Evolutionary conservation across 2,113 vertebrate species (phyloP), one percentile per base, ranked within the genome.

Genomic region (Lasiurus cinereus): DNA sequence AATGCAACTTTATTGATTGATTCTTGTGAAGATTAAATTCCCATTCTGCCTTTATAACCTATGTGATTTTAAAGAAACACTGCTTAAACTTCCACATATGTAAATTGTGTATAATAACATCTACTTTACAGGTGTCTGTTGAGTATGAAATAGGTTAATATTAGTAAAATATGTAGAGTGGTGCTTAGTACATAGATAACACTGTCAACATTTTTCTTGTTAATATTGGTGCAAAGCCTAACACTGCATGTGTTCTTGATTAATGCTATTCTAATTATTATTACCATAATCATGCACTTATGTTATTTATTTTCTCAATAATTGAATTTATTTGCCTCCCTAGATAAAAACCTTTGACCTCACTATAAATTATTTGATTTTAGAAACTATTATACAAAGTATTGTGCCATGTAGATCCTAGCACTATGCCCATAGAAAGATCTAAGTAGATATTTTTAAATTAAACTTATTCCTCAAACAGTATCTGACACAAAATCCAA

Each of bases 401-500:
- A 7, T 69, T 83, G n/a, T 11, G 13, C 19, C 10, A 36, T 77
- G 3, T 64, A 64, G 11, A 86, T 27, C 24, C 64, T n/a, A 70
- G 4, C 19, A 54, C 8, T 64, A 27, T 69, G 3, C 56, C 10
- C 4, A 29, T 4, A 48, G 36, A 56, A 43, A 87, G 31, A 78
- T 83, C 19, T 73, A 12, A 82, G 36, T 8, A 94, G 31, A 84
- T 76, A 94, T 73, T 86, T 79, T 78, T 14, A 90, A 90, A 67
- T 87, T 87, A 73, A 39, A 78, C 1, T 36, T 77, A 77, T 46
- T 92, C 5, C 3, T 94, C 54, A 93, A 80, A 27, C 1, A 46
- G 4, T 79, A n/a, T 59, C 8, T 62, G 83, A 78, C 10, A 59
- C 24, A n/a, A 59, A 79, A 4, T 52, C 3, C 3, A 83, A 90